These are phyloP conservation scores for Cotesia glomerata DNA, from an alignment of 1,140 invertebrate species.

Conservation along the genomic window DNA sequence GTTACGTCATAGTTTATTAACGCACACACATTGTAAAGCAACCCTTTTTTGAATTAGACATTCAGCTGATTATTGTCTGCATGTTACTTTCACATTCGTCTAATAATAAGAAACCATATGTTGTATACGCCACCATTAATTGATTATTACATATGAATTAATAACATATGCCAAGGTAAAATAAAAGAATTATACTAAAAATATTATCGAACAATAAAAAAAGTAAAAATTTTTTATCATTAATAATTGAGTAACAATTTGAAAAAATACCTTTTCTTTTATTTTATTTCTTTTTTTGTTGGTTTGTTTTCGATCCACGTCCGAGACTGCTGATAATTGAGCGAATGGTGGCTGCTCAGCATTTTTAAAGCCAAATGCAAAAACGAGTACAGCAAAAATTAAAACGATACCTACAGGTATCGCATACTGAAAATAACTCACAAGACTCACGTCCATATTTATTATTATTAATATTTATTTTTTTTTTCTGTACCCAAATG, in stretches of 20 bases:
- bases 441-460: slow-evolving; percentile 49
- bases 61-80: slow-evolving; percentile 44
- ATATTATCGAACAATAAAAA: neutral
- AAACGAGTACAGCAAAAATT: slow-evolving; percentile 71
- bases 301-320: slow-evolving; percentile 69
- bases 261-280: slow-evolving; percentile 70
- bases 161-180: neutral
- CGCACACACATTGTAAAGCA: neutral
- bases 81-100: slow-evolving; percentile 21
- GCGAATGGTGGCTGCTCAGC: slow-evolving; percentile 76
- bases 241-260: neutral
- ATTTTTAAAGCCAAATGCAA: slow-evolving; percentile 75
- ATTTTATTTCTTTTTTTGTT: slow-evolving; percentile 71
- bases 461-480: neutral
- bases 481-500: neutral
- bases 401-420: slow-evolving; percentile 72
- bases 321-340: slow-evolving; percentile 66
- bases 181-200: neutral
- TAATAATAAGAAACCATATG: slow-evolving; percentile 43
- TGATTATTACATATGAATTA: neutral
- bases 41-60: slow-evolving; percentile 3
- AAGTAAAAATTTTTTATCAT: neutral
- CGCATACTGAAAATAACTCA: slow-evolving; percentile 66
- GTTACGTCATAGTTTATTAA: slow-evolving; percentile 30
- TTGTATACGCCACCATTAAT: slow-evolving; percentile 16